Conservation (phyloP, 2,888 invertebrate species). For the Leptinotarsa haldemani region DNA sequence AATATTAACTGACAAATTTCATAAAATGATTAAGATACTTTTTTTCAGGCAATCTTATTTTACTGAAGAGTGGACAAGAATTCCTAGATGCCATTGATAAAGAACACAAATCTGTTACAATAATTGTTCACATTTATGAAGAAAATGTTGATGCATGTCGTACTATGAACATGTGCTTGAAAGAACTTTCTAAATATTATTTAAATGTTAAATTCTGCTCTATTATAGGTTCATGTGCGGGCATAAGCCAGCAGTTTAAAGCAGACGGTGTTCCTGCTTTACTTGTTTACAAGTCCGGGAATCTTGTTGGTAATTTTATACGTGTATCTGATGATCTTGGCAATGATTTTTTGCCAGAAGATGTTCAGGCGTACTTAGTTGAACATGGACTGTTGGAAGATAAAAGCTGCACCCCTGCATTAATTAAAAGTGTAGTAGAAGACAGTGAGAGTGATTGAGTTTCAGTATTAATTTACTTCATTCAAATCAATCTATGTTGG, state of each 20-base stretch:
- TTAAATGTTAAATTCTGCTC: constrained; percentile 90
- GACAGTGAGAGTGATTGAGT: constrained; percentile 55
- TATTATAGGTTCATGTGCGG: constrained; percentile 83
- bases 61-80: constrained; percentile 77
- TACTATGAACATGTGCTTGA: constrained; percentile 87
- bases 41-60: constrained; percentile 68
- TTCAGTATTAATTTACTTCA: constrained; percentile 1
- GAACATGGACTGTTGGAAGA: constrained; percentile 86
- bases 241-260: constrained; percentile 88
- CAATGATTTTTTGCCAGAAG: constrained; percentile 88
- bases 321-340: constrained; percentile 88
- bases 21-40: constrained; percentile 10
- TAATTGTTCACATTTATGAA: constrained; percentile 92
- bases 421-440: constrained; percentile 62
- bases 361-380: constrained; percentile 90
- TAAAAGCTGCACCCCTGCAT: constrained; percentile 71
- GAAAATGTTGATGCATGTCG: constrained; percentile 75
- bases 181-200: constrained; percentile 81
- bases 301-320: constrained; percentile 93
- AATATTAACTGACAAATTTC: not conserved
- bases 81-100: constrained; percentile 90
- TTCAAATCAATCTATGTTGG: not conserved
- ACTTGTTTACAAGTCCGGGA: constrained; percentile 89
- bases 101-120: constrained; percentile 83
- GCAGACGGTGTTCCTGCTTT: constrained; percentile 91